Evolutionary conservation across 2,113 vertebrate species (phyloP), one percentile per base, ranked within the genome.

Genomic region (Thalassarche chlororhynchos): DNA sequence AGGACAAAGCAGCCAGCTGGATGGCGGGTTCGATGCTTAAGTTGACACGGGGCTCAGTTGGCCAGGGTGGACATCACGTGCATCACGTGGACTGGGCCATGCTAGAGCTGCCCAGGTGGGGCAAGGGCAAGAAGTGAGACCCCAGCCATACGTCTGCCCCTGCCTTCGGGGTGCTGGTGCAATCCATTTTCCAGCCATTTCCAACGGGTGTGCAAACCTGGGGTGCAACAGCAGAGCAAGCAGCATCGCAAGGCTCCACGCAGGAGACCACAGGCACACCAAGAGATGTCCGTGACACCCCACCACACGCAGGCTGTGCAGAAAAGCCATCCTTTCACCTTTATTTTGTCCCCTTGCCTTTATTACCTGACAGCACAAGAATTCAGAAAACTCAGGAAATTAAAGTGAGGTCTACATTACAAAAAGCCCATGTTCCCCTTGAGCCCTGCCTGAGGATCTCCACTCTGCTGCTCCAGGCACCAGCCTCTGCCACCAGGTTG

Each of bases 41-140:
- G 25, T 13, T 26, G 52, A 42, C 9, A 13, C 0, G 0, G 36
- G 31, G 31, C 4, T 66, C 25, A 60, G 55, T 1, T 57, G 64
- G 64, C 40, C 81, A 34, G 36, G 32, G 51, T 60, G 46, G 64
- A 7, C 66, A 77, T 38, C 13, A 25, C 2, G 4, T 15, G 32
- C 29, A 28, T 47, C 69, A 16, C 3, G 6, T 19, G 54, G 80
- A 20, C n/a, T 34, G 44, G 70, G 57, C 44, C 57, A 8, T 4
- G 29, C 51, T 68, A 46, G 38, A 75, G 38, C 84, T 87, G 42
- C 60, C 38, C 61, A 26, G 26, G 47, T 1, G 2, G 18, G 9
- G 8, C 15, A 14, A 81, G 32, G 38, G 31, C 24, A 32, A 82
- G 26, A 29, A 70, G 12, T 10, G 51, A 76, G 23, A 87, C 36